Conservation (phyloP, 1,140 invertebrate genomes). For the Drosophila cardini region DNA sequence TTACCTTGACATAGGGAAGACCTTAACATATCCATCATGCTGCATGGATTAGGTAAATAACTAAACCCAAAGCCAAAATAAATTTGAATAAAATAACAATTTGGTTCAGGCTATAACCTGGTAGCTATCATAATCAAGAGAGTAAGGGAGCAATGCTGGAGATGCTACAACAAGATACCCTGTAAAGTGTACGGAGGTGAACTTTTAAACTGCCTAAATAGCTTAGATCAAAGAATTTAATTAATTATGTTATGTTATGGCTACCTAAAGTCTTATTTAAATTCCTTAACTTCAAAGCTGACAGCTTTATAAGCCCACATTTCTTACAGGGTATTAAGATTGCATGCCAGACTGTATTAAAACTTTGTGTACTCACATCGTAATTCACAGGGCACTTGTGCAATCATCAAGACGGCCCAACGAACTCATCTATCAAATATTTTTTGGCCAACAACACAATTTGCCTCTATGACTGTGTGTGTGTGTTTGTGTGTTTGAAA, state of each 20-base stretch:
- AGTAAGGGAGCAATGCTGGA: slow-evolving; percentile 3
- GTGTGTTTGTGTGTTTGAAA: background rate
- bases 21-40: slow-evolving; percentile 45
- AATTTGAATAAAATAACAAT: slow-evolving; percentile 81
- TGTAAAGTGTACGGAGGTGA: background rate
- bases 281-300: background rate
- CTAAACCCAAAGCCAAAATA: slow-evolving; percentile 16
- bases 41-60: slow-evolving; percentile 25
- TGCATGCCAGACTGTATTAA: background rate
- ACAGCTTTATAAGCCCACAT: background rate
- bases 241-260: too few species aligned
- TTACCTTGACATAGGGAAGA: background rate
- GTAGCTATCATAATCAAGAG: slow-evolving; percentile 29
- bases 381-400: slow-evolving; percentile 34
- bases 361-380: background rate
- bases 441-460: slow-evolving; percentile 51
- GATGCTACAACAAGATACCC: background rate
- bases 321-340: slow-evolving; percentile 5
- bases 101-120: slow-evolving; percentile 36
- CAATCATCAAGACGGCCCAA: slow-evolving; percentile 26
- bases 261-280: background rate
- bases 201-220: background rate
- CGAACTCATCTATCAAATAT: slow-evolving; percentile 53
- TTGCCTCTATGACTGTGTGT: slow-evolving; percentile 18
- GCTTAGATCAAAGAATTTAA: too few species aligned